Evolutionary conservation across 2,113 vertebrate species (phyloP), one percentile per base, ranked within the genome.

Genomic region (Malurus cyaneus): DNA sequence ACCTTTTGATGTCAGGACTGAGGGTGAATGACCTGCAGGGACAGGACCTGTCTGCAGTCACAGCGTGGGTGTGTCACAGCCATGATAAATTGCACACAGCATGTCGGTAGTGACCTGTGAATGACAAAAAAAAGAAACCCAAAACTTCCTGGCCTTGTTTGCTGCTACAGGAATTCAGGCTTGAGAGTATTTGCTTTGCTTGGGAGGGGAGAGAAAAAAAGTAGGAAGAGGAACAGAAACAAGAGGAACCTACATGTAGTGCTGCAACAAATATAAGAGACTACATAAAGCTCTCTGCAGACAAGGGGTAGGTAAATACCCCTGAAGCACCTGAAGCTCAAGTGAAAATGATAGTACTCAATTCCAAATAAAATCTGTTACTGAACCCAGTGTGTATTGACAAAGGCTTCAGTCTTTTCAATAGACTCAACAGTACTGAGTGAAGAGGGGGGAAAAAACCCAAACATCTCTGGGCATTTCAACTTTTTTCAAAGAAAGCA

Each of bases 141-240:
- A 32, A 73, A 88, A 26, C 25, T 62, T 82, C 54, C 18, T 47
- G 9, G 3, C 25, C 12, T 69, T 88, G 39, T 32, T 44, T 84
- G 69, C 23, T 79, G 80, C 60, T 74, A 7, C 36, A 62, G 41
- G 39, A 90, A 36, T 14, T 26, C 32, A 53, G 28, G 16, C 32
- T 47, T 66, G 36, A 41, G 83, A 41, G 13, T 36, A 41, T 44
- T 66, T 52, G 7, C 25, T 86, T 73, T 71, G 15, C 12, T 62
- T 92, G 17, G 41, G 80, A 92, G 41, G 23, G 80, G 24, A 46
- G 26, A 57, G 19, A 57, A 86, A 92, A 92, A 86, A 82, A 26
- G 6, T 6, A 47, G 26, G 28, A 81, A 70, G 50, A 52, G 23
- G 80, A 86, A 65, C 23, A 78, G 21, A 53, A 50, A 18, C 18